phyloP scores from a whole-genome alignment of 2,113 vertebrate genomes.

The Alectura lathami region DNA sequence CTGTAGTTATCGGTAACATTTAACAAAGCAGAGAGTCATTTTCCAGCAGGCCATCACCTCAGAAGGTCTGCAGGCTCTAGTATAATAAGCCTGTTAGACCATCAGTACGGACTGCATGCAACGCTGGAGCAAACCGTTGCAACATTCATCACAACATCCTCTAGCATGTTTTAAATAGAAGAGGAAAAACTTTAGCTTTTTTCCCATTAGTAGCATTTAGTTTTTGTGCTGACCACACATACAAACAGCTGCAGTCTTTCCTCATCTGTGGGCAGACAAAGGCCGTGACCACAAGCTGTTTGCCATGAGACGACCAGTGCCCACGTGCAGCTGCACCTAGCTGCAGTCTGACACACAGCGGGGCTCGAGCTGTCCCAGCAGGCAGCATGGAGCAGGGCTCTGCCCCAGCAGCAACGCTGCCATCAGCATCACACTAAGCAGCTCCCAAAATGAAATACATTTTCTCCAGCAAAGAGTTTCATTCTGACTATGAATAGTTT shows the following conservation, averaged over 20 bases:
- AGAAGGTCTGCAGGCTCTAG: background rate
- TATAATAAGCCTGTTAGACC: background rate
- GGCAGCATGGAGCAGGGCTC: background rate
- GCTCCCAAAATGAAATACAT: background rate
- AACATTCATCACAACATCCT: background rate
- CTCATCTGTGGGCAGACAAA: background rate
- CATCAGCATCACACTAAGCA: background rate
- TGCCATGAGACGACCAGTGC: background rate
- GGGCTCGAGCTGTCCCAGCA: background rate
- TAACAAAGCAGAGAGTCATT: background rate
- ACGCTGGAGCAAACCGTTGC: background rate
- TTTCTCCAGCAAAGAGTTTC: background rate
- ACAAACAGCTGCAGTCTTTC: background rate
- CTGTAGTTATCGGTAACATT: background rate
- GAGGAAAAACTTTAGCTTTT: background rate
- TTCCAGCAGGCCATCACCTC: background rate
- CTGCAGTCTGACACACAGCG: background rate
- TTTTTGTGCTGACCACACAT: background rate
- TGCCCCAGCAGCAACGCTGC: background rate
- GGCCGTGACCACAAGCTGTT: background rate
- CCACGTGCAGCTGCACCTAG: background rate
- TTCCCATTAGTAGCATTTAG: rapidly evolving
- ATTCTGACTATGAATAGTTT: background rate
- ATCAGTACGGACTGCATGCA: background rate
- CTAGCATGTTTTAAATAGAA: background rate